Conservation (phyloP, 1,140 invertebrate species). For the Aphaenogaster rudis region DNA sequence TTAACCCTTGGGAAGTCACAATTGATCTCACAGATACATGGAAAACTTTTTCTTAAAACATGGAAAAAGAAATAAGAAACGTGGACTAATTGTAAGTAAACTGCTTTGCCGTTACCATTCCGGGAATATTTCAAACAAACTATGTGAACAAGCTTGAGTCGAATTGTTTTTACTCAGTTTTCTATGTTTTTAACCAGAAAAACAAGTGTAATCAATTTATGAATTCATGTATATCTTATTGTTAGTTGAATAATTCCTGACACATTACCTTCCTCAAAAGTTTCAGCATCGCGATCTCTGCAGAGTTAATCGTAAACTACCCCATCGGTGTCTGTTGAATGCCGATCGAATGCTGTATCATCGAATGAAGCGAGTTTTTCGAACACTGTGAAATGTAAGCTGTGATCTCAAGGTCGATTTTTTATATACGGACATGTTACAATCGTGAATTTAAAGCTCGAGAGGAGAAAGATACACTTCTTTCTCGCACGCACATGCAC, state of each 20-base stretch:
- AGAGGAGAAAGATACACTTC: not conserved
- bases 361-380: not conserved
- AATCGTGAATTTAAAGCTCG: constrained; percentile 16
- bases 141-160: not conserved
- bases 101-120: not conserved
- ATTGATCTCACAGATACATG: not conserved
- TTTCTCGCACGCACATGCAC: not conserved
- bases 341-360: not conserved
- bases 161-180: not conserved
- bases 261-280: not conserved
- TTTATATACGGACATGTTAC: not conserved
- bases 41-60: not conserved
- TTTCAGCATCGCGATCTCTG: not conserved
- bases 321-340: not conserved
- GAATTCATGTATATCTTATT: not conserved
- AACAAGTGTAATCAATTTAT: not conserved
- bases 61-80: constrained; percentile 12
- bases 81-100: not conserved
- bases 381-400: not conserved
- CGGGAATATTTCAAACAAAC: not conserved
- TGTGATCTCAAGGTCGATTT: not conserved
- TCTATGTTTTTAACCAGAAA: constrained; percentile 1
- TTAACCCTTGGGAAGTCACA: constrained; percentile 12
- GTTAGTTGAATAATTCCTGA: too few relatives aligned
- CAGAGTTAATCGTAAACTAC: not conserved